Percentiles rank a stretch among this genome's conserved stretches.
These are phyloP conservation scores for Athene noctua DNA, from an alignment of 2,113 vertebrate genomes.

Conservation along the genomic window DNA sequence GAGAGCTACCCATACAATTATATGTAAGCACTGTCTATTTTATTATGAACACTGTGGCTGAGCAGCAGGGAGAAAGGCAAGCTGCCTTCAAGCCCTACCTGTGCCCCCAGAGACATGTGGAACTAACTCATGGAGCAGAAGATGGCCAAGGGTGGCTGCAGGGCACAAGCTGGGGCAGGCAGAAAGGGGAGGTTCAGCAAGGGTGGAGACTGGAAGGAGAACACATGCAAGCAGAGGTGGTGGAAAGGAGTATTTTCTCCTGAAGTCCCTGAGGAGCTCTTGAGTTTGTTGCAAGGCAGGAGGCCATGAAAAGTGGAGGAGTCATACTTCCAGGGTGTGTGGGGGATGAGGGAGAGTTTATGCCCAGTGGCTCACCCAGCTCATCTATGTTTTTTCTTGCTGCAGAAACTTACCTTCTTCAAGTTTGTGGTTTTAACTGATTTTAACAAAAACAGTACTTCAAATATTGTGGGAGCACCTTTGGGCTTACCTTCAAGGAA, in stretches of 20 bases:
- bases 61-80: background rate
- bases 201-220: background rate
- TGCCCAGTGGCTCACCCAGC: background rate
- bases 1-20: accelerated
- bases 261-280: accelerated
- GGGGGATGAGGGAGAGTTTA: background rate
- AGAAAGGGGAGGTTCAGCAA: background rate
- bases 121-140: background rate
- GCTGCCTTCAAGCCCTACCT: background rate
- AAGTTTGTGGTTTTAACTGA: background rate
- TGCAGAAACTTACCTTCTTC: background rate
- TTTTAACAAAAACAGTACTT: background rate
- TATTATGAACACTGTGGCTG: background rate
- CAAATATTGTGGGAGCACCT: background rate
- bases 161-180: background rate
- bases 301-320: background rate
- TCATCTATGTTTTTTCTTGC: background rate
- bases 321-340: background rate
- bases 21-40: background rate
- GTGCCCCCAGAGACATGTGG: background rate
- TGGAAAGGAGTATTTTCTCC: background rate
- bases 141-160: accelerated
- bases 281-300: background rate
- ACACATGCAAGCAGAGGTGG: accelerated
- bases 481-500: background rate